Conservation (phyloP, 2,113 vertebrate species). For the Glaucomys volans region DNA sequence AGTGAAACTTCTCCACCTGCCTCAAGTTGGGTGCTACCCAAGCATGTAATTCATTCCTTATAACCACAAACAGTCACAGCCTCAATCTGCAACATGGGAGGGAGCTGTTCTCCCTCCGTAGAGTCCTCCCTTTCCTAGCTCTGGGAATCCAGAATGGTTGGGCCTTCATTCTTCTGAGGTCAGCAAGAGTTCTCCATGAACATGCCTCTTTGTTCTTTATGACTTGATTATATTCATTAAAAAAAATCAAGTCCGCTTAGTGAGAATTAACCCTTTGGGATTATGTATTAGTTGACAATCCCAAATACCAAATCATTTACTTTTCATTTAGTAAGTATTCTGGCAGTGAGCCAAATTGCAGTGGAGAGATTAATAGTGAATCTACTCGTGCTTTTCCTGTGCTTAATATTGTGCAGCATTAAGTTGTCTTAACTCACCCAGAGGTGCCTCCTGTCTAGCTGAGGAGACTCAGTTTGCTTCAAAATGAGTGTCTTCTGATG, state of each 20-base stretch:
- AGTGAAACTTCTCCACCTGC: not conserved
- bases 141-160: constrained; percentile 1
- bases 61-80: not conserved
- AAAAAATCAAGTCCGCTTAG: constrained; percentile 43
- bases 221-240: constrained; percentile 51
- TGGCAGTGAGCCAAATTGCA: constrained; percentile 2
- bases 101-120: not conserved
- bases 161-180: constrained; percentile 66
- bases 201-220: constrained; percentile 74
- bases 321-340: constrained; percentile 48
- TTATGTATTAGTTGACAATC: constrained; percentile 61
- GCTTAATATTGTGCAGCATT: not conserved
- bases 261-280: constrained; percentile 68
- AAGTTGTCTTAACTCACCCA: not conserved
- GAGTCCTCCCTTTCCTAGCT: not conserved
- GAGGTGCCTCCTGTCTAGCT: too few relatives aligned
- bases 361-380: constrained; percentile 17
- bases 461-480: not conserved
- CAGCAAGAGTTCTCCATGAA: constrained; percentile 76
- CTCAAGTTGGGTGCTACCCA: not conserved
- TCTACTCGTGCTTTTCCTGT: not conserved
- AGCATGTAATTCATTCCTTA: not conserved
- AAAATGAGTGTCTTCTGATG: not conserved
- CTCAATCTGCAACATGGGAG: not conserved
- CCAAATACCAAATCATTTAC: constrained; percentile 45